Conservation (phyloP, 2,888 invertebrate genomes). For the Blastobasis adustella region DNA sequence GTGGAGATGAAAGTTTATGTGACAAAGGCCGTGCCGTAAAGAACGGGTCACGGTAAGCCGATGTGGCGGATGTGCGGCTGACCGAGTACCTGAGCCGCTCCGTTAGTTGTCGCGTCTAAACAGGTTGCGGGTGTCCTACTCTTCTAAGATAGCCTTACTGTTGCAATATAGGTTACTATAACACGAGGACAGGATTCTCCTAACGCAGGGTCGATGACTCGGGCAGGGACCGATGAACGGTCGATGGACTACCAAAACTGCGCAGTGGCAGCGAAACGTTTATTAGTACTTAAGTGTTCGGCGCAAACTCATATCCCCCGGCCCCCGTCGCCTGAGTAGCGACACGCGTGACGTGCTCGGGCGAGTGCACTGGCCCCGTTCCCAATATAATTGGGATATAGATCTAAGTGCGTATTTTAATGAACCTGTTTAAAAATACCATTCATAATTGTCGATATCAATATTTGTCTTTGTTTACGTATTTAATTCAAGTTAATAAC, state of each 20-base stretch:
- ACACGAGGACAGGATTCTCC: no score
- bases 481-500: no score
- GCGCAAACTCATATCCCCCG: background rate
- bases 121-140: background rate
- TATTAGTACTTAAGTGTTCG: conserved; percentile 4
- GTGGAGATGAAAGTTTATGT: conserved; percentile 30
- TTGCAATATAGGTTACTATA: no score
- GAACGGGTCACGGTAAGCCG: conserved; percentile 19
- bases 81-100: conserved; percentile 29
- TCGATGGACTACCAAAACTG: conserved; percentile 15
- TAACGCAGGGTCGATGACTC: conserved; percentile 18
- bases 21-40: conserved; percentile 16
- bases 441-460: no score
- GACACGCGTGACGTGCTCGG: conserved; percentile 31
- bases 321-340: conserved; percentile 32
- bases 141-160: no score
- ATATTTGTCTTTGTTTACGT: no score
- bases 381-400: conserved; percentile 20
- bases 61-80: conserved; percentile 37
- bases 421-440: conserved; percentile 20
- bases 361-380: conserved; percentile 48
- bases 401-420: conserved; percentile 9
- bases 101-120: conserved; percentile 22
- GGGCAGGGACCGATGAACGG: conserved; percentile 14
- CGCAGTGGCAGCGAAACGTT: conserved; percentile 8